Percentiles rank a stretch among this genome's conserved stretches.
These are phyloP conservation scores for Diacarnus erythraeanus DNA, from an alignment of 37 sponge, comb jelly and placozoan species.

Conservation along the genomic window DNA sequence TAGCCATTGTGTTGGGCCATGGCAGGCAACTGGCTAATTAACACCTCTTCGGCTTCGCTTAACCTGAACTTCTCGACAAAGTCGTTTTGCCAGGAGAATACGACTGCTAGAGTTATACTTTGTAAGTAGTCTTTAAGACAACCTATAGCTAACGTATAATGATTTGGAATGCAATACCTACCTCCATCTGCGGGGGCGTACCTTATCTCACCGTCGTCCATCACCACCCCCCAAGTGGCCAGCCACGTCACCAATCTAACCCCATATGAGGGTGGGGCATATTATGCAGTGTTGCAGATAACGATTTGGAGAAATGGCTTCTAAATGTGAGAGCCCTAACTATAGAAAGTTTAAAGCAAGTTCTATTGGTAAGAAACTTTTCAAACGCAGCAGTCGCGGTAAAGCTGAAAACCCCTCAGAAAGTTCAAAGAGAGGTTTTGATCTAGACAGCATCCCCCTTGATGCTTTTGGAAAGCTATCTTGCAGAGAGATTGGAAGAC, in stretches of 20 bases:
- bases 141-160: too few relatives aligned
- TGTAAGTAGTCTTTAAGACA: too few relatives aligned
- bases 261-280: not conserved
- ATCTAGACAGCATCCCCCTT: constrained; percentile 31
- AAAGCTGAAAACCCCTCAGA: not conserved
- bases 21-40: too few relatives aligned
- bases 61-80: not conserved
- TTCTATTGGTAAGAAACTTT: not conserved
- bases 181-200: not conserved
- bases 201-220: too few relatives aligned
- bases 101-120: not conserved
- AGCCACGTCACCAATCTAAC: not conserved
- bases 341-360: not conserved
- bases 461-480: not conserved
- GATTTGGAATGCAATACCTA: not conserved
- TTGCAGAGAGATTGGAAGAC: not conserved
- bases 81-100: not conserved
- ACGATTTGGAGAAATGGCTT: not conserved
- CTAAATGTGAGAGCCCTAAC: not conserved
- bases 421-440: not conserved
- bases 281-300: not conserved
- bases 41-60: not conserved
- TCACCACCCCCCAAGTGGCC: too few relatives aligned
- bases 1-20: not conserved
- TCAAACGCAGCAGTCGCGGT: not conserved